phyloP scores from a whole-genome alignment of 2,797 vertebrate genomes.

The Onychomys torridus region DNA sequence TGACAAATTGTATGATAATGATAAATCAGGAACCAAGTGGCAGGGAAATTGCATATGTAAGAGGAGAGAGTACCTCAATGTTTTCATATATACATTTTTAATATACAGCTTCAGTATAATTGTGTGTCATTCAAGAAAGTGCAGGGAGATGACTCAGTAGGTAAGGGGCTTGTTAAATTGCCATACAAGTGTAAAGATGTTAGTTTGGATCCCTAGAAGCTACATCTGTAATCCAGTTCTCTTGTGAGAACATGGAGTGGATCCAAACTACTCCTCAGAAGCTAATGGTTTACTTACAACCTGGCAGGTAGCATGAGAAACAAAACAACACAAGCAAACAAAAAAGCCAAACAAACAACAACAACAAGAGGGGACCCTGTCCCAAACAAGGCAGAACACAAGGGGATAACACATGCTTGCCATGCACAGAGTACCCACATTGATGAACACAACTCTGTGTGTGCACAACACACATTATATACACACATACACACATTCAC shows the following conservation, averaged over 20 bases:
- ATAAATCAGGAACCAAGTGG: slow-evolving; percentile 42
- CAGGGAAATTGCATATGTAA: neutral
- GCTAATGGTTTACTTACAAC: neutral
- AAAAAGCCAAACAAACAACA: no score
- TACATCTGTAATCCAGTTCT: neutral
- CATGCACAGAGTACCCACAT: neutral
- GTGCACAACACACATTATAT: neutral
- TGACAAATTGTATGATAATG: neutral
- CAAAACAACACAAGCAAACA: neutral
- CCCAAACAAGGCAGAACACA: neutral
- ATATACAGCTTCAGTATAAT: neutral
- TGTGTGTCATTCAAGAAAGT: slow-evolving; percentile 18
- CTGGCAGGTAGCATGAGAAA: neutral
- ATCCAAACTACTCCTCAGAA: neutral
- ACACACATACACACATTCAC: neutral
- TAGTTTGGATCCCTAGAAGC: neutral
- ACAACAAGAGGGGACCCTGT: neutral
- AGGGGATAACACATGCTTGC: neutral
- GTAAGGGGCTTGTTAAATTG: neutral
- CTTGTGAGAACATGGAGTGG: neutral
- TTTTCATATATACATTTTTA: neutral
- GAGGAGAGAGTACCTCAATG: neutral
- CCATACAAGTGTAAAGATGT: neutral
- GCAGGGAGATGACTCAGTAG: neutral
- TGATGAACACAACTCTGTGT: neutral